Evolutionary conservation across 2,888 invertebrate genomes (phyloP), one percentile per base, ranked within the genome.

Genomic region (Fragum fragum): DNA sequence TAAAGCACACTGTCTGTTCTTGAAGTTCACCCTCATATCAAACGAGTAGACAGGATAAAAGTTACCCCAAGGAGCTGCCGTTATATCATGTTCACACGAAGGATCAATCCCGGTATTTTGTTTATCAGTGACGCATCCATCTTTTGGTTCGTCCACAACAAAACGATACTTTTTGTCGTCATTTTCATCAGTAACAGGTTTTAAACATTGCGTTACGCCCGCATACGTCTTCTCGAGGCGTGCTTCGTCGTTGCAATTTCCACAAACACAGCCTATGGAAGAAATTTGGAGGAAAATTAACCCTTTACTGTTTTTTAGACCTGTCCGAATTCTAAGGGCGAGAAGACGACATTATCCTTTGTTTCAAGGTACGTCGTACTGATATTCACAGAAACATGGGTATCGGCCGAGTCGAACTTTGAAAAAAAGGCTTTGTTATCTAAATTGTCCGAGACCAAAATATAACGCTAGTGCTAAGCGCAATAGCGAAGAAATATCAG

Each of bases 11-110:
- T n/a, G 57, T 57, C 5, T 14, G 23, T 57, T 57, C 26, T 26
- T 57, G 26, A 57, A 57, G 23, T 57, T 57, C 21, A 23, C 26
- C 23, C 23, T 57, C 26, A 21, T 57, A 14, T 23, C 23, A 6
- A 21, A 3, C 3, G 57, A 57, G 26, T 57, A 57, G 2, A 57
- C 57, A 1, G 57, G 57, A 23, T 57, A 57, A 57, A 23, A 57
- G 23, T 57, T 57, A 23, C 57, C 57, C 57, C 57, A 57, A 21
- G 57, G 57, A 23, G 57, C 57, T 9, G 57, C 57, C 11, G 1
- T 23, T 57, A 57, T n/a, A 57, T 57, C 57, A 6, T 11, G 23
- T 2, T n/a, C 14, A 26, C 57, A 57, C 7, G 57, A 21, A n/a
- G 57, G 57, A 9, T 47, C 14, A 2, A 18, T 3, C n/a, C 47